These are phyloP conservation scores for Coptotermes formosanus DNA, from an alignment of 1,140 invertebrate species.

Conservation along the genomic window DNA sequence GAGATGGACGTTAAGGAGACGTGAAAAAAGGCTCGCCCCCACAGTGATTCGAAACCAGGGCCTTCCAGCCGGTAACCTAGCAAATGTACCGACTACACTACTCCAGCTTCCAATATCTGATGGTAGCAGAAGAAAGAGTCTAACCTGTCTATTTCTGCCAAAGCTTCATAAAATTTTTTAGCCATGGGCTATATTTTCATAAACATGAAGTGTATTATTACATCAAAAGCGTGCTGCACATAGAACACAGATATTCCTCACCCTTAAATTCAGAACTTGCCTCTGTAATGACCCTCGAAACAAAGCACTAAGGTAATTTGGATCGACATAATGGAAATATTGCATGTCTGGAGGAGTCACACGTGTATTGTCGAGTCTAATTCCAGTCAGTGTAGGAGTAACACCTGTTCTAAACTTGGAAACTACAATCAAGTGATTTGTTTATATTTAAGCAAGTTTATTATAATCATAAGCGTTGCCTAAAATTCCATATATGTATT, in stretches of 20 bases:
- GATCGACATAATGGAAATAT: not conserved
- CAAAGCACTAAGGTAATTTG: not conserved
- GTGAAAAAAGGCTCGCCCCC: no score
- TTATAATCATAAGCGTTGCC: not conserved
- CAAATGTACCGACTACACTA: no score
- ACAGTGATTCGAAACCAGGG: no score
- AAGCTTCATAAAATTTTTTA: no score
- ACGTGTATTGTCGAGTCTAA: not conserved
- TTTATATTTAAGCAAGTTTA: not conserved
- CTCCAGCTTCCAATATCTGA: no score
- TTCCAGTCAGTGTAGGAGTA: not conserved
- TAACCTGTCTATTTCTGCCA: no score
- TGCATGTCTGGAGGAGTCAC: not conserved
- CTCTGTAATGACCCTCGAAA: not conserved
- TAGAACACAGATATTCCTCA: not conserved
- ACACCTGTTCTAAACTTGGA: not conserved
- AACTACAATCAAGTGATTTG: not conserved
- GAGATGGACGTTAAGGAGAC: no score
- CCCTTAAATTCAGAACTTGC: not conserved
- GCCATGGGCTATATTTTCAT: no score
- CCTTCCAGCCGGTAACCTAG: no score
- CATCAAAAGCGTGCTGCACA: not conserved
- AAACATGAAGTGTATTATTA: no score
- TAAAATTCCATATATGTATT: not conserved
- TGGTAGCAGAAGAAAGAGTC: no score